phyloP scores from a whole-genome alignment of 2,888 invertebrate genomes.

The Frankliniella fusca region DNA sequence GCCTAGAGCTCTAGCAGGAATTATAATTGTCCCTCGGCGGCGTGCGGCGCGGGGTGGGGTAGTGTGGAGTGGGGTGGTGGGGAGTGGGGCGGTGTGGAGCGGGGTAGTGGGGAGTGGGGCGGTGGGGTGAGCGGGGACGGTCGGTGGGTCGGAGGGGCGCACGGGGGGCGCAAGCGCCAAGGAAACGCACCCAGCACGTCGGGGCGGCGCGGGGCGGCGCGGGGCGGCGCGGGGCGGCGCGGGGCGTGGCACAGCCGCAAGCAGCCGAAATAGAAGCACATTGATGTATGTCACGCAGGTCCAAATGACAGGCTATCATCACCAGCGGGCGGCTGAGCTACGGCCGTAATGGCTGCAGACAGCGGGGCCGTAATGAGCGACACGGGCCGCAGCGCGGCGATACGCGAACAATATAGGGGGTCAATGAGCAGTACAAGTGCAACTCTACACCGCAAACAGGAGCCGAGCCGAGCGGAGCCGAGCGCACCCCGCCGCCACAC shows the following conservation, averaged over 20 bases:
- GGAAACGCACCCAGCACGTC: not conserved
- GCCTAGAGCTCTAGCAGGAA: no score
- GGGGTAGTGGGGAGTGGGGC: not conserved
- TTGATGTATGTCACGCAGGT: conserved; percentile 8
- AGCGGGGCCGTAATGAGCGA: no score
- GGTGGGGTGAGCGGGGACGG: not conserved
- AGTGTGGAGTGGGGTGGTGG: no score
- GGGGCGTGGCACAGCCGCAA: not conserved
- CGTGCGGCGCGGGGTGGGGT: not conserved
- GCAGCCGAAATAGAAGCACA: conserved; percentile 13
- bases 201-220: not conserved
- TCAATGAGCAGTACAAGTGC: no score
- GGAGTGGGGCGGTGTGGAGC: not conserved
- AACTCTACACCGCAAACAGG: no score
- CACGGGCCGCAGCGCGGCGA: no score
- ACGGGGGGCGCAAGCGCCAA: not conserved
- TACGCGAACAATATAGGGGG: no score
- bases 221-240: not conserved
- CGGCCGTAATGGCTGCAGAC: no score
- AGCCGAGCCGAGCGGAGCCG: no score
- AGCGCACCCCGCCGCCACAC: no score
- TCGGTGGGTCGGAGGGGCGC: not conserved
- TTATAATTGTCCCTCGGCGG: not conserved
- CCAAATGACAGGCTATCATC: conserved; percentile 15
- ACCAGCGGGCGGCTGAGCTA: not conserved